Evolutionary conservation across 1,140 invertebrate genomes (phyloP).

Genomic region (Drosophila parvula): DNA sequence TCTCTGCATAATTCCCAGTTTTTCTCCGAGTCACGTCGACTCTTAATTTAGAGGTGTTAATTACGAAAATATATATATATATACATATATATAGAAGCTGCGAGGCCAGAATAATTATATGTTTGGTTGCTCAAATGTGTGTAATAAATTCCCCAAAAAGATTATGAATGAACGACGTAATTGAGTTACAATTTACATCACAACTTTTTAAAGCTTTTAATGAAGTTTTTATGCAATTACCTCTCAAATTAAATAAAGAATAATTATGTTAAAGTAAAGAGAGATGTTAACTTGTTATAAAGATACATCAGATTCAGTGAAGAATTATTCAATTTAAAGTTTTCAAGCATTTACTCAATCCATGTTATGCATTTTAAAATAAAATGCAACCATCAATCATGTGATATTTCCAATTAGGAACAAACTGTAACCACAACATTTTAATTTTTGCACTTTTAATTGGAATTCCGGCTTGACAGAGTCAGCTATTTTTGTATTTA

Average conservation of each 20-base stretch:
- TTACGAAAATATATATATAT: conserved; percentile 38
- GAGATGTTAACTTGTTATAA: background rate
- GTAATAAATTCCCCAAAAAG: conserved; percentile 1
- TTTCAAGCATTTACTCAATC: background rate
- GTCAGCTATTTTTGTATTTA: background rate
- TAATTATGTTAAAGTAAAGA: no score
- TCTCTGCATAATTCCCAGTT: conserved; percentile 1
- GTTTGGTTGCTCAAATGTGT: conserved; percentile 4
- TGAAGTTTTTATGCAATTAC: background rate
- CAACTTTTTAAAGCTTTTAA: conserved; percentile 1
- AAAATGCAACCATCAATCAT: background rate
- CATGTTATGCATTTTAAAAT: background rate
- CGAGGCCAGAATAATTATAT: conserved; percentile 2
- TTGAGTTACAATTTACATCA: conserved; percentile 11
- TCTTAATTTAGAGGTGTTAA: conserved; percentile 56
- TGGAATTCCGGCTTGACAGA: background rate
- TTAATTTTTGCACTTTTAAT: conserved; percentile 3
- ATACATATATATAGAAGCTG: background rate
- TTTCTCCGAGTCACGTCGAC: conserved; percentile 36
- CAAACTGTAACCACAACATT: conserved; percentile 13
- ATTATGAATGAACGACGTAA: background rate
- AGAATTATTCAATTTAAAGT: background rate
- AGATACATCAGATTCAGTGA: no score
- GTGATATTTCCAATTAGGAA: conserved; percentile 24
- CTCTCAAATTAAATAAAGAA: background rate